phyloP scores from a whole-genome alignment of 2,797 vertebrate genomes.

The Darevskia nairensis region DNA sequence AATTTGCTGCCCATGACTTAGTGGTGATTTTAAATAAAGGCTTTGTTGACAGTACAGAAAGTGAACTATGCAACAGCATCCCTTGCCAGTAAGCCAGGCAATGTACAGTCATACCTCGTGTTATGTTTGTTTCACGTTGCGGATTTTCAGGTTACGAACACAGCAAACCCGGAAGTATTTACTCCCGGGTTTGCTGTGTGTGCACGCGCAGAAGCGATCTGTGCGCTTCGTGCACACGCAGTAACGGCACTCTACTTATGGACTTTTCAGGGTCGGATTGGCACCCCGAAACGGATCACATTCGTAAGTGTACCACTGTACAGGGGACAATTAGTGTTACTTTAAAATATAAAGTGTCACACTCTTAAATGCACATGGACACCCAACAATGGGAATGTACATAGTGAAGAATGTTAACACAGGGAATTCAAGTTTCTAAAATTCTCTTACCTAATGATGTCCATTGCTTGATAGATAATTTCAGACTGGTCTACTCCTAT shows the following conservation, averaged over 20 bases:
- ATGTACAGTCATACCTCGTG: background rate
- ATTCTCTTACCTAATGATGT: slow-evolving; percentile 89
- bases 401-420: background rate
- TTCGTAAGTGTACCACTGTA: too few species aligned
- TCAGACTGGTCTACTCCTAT: slow-evolving; percentile 96
- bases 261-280: too few species aligned
- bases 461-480: slow-evolving; percentile 96
- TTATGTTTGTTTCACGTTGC: too few species aligned
- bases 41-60: slow-evolving; percentile 4
- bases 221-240: too few species aligned
- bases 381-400: background rate
- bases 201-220: too few species aligned
- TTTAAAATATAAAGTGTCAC: background rate
- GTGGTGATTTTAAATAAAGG: background rate
- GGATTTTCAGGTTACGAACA: too few species aligned
- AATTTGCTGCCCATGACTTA: background rate
- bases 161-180: too few species aligned
- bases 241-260: too few species aligned
- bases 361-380: background rate
- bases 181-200: too few species aligned
- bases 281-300: too few species aligned
- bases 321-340: background rate
- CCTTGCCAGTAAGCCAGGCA: background rate
- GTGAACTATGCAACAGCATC: background rate
- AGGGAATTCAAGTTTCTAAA: slow-evolving; percentile 2